Percentiles rank a stretch among this genome's conserved stretches.
Conservation (phyloP, 2,113 vertebrate species). For the Carassius carassius region DNA sequence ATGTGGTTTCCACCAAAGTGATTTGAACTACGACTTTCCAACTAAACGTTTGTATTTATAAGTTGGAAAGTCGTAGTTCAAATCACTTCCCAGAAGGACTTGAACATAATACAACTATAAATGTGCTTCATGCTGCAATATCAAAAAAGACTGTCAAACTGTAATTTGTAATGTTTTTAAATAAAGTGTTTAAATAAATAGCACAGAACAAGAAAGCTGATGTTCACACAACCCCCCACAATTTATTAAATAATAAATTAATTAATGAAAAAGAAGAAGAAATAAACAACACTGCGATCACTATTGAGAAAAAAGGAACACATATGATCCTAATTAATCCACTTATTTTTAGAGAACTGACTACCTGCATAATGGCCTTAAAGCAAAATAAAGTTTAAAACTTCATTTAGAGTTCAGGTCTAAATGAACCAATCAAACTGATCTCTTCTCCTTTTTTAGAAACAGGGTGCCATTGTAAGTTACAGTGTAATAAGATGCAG, state of each 20-base stretch:
- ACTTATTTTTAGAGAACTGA: constrained; percentile 1
- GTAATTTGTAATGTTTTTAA: neutral
- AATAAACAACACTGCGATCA: constrained; percentile 6
- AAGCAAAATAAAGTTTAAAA: constrained; percentile 21
- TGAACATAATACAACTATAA: neutral
- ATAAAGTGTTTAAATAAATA: neutral
- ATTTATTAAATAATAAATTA: neutral
- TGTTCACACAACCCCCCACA: neutral
- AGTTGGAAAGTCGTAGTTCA: too few relatives aligned
- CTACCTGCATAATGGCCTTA: neutral
- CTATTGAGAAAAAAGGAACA: constrained; percentile 41
- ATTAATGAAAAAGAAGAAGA: neutral
- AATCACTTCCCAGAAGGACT: too few relatives aligned
- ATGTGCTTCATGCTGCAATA: neutral
- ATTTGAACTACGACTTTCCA: too few relatives aligned
- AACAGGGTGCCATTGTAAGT: constrained; percentile 9
- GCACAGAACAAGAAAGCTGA: neutral
- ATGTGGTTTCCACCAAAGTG: too few relatives aligned
- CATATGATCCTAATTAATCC: constrained; percentile 40
- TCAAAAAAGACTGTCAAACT: neutral
- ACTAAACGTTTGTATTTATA: too few relatives aligned
- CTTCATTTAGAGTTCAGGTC: constrained; percentile 15
- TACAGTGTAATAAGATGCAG: constrained; percentile 32
- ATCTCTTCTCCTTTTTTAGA: constrained; percentile 7
- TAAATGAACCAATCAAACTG: constrained; percentile 43